Evolutionary conservation across 2,888 invertebrate genomes (phyloP), one percentile per base, ranked within the genome.

Genomic region (Micropterix aruncella): DNA sequence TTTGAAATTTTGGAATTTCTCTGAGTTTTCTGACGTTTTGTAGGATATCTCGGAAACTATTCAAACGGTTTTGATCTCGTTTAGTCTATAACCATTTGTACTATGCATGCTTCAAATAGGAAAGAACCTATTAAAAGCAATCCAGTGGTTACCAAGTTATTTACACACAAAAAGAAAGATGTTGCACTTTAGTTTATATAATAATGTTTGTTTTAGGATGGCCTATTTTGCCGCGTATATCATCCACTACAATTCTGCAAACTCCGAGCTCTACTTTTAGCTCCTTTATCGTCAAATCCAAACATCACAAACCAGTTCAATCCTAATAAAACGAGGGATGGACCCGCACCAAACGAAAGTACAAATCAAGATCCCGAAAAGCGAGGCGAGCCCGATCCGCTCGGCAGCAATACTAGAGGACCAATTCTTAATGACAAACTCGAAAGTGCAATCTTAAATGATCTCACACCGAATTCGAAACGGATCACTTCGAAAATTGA

Each of bases 211-310:
- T 19, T 7, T 0, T 49, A 70, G 70, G 70, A 91, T 37, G 88
- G 89, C 44, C 89, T 96, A 53, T 86, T 85, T 52, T 96, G 96
- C 56, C 80, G 86, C 53, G 81, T 94, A 51, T 89, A 84, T 67
- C 93, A 87, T 69, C 94, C 95, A 19, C 82, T 87, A 44, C 87
- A 93, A 62, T 99, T 99, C 67, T 82, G 87, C 44, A 72, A 79
- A 38, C 70, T 99, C 46, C 75, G 99, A 1, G 68, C 69, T 56
- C 52, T 60, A 58, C 50, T 69, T 47, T 54, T 71, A 37, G 60
- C 64, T 12, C 59, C 66, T 3, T 40, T 52, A 16, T 38, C 44
- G 39, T 48, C 46, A 15, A 51, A 52, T 46, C 51, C 52, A 2
- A 48, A 54, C 42, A 52, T 53, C 19, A 40, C 45, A 2, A 56